Evolutionary conservation across 2,113 vertebrate species (phyloP), one percentile per base, ranked within the genome.

Genomic region (Zosterops japonicus): DNA sequence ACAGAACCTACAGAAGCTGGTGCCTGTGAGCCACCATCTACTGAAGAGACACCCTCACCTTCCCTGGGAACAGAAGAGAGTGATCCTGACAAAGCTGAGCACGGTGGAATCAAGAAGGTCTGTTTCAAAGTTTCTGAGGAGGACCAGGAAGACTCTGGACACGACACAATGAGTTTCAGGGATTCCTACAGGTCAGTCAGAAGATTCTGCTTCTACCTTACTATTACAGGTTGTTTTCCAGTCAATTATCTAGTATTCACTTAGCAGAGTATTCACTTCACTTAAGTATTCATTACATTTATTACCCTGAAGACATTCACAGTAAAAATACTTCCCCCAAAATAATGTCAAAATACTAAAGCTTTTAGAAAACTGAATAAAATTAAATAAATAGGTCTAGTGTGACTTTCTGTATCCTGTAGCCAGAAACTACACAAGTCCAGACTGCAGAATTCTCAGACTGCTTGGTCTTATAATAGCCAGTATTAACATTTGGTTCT

Each of bases 141-240:
- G 27, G 99, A 99, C 74, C 99, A 99, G 97, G 99, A 99, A 95
- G 99, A 99, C 97, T 99, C 99, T 0, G 99, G 99, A n/a, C 99
- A 99, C 0, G 99, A 99, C 95, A 99, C 99, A 13, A 99, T 99
- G 98, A 99, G 99, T 97, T 99, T 99, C 97, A 98, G 99, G 36
- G 99, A 99, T 96, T 99, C 99, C 23, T 99, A 99, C 98, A 99
- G 99, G 99, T 99, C 79, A 71, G 97, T 87, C 33, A 60, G 49
- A 69, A 94, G 53, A 64, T 35, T 31, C 14, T 85, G 53, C 35
- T 80, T 78, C 23, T 27, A 56, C 23, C 23, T 72, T 71, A 52
- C 13, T 75, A 65, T 33, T 33, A 8, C 2, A 77, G 49, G 19
- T 80, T 87, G 21, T 70, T 93, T 87, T 75, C 57, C 64, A 72